phyloP scores from a whole-genome alignment of 1,140 invertebrate genomes.

The Babylonia areolata region DNA sequence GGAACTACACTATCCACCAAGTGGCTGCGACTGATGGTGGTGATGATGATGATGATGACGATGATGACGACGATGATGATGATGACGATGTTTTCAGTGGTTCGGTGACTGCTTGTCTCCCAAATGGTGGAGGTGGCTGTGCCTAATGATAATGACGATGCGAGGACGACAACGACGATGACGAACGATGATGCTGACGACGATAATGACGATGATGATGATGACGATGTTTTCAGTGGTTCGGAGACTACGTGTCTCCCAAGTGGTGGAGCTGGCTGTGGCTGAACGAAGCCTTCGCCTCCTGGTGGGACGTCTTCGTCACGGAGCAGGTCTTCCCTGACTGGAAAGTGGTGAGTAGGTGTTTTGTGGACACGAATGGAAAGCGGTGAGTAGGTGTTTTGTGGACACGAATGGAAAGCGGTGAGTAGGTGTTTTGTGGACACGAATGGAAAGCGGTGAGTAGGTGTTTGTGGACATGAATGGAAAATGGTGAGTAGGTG shows the following conservation, averaged over 20 bases:
- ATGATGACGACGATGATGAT: slow-evolving; percentile 25
- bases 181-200: too few species aligned
- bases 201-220: not conserved
- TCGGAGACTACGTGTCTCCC: slow-evolving; percentile 88
- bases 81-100: slow-evolving; percentile 79
- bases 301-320: slow-evolving; percentile 82
- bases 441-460: too few species aligned
- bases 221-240: slow-evolving; percentile 80
- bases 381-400: too few species aligned
- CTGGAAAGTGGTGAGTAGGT: slow-evolving; percentile 38
- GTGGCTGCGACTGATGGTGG: slow-evolving; percentile 73
- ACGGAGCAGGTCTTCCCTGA: slow-evolving; percentile 25
- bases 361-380: too few species aligned
- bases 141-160: slow-evolving; percentile 59
- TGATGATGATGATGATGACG: slow-evolving; percentile 32
- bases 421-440: too few species aligned
- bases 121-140: slow-evolving; percentile 76
- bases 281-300: slow-evolving; percentile 78
- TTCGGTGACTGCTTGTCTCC: slow-evolving; percentile 90
- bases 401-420: too few species aligned
- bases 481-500: slow-evolving; percentile 40
- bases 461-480: too few species aligned
- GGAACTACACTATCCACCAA: slow-evolving; percentile 86
- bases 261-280: slow-evolving; percentile 76
- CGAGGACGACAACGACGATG: too few species aligned